Conservation (phyloP, 2,888 invertebrate genomes). For the Lepidocyrtinus sp. region DNA sequence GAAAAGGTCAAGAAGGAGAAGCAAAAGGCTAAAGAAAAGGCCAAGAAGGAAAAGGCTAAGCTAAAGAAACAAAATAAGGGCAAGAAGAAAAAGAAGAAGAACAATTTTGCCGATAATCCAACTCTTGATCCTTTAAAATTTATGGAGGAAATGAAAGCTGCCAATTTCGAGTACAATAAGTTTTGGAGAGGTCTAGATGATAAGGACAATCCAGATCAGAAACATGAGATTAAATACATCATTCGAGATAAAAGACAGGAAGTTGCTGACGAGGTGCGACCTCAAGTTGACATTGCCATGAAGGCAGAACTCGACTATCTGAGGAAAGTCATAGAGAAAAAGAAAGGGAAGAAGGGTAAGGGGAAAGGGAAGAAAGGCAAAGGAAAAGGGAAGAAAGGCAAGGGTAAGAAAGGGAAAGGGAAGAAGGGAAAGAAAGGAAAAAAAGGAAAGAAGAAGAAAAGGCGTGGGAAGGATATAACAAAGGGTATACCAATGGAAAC, state of each 20-base stretch:
- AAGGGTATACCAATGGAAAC: slow-evolving; percentile 90
- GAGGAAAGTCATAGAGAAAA: slow-evolving; percentile 79
- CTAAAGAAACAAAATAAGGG: slow-evolving; percentile 8
- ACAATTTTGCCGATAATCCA: slow-evolving; percentile 75
- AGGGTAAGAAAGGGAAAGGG: slow-evolving; percentile 26
- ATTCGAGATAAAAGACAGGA: slow-evolving; percentile 86
- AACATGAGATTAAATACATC: slow-evolving; percentile 86
- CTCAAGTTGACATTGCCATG: slow-evolving; percentile 78
- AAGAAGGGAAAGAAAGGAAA: slow-evolving; percentile 30
- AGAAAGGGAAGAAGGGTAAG: no score
- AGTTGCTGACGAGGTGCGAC: slow-evolving; percentile 87
- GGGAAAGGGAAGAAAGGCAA: slow-evolving; percentile 39
- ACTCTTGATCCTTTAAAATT: slow-evolving; percentile 82
- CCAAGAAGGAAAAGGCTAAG: not conserved
- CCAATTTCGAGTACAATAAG: slow-evolving; percentile 83
- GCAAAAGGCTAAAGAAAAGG: not conserved
- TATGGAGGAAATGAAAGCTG: slow-evolving; percentile 80
- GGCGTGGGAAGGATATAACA: slow-evolving; percentile 95
- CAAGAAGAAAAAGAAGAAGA: not conserved
- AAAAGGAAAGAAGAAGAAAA: slow-evolving; percentile 80
- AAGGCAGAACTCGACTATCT: slow-evolving; percentile 77
- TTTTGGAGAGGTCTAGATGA: slow-evolving; percentile 89
- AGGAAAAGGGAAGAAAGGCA: slow-evolving; percentile 4
- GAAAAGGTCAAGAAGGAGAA: slow-evolving; percentile 32
- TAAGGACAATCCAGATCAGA: slow-evolving; percentile 81